Percentiles rank a stretch among this genome's conserved stretches.
These are phyloP conservation scores for Cerceris ruficornis DNA, from an alignment of 2,888 invertebrate species.

Conservation along the genomic window DNA sequence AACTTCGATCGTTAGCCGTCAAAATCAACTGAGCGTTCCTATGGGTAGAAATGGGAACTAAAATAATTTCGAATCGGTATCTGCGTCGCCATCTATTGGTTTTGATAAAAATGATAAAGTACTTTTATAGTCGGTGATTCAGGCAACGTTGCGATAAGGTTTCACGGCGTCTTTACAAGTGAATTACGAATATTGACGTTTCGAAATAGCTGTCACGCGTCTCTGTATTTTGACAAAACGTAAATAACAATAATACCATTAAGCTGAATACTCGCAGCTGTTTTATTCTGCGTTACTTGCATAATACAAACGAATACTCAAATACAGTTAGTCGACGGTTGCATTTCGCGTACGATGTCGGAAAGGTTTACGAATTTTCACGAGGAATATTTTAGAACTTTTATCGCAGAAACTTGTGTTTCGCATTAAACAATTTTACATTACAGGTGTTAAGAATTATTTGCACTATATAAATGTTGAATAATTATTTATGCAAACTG, in stretches of 20 bases:
- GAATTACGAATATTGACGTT: constrained; percentile 37
- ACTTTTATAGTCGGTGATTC: neutral
- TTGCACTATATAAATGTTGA: neutral
- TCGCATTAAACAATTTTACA: constrained; percentile 3
- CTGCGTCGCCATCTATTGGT: neutral
- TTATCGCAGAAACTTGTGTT: constrained; percentile 1
- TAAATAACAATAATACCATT: constrained; percentile 15
- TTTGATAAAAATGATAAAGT: neutral
- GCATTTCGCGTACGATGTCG: neutral
- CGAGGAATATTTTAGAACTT: neutral
- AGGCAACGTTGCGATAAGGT: neutral
- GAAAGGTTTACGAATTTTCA: constrained; percentile 1
- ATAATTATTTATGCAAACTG: neutral
- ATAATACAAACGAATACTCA: neutral
- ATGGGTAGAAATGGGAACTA: neutral
- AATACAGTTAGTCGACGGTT: neutral
- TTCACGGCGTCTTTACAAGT: constrained; percentile 15
- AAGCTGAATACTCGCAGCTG: neutral
- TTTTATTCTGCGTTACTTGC: neutral
- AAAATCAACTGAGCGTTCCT: neutral
- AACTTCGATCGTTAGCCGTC: too few species aligned
- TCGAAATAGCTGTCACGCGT: constrained; percentile 7
- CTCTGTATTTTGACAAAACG: neutral
- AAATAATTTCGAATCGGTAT: neutral
- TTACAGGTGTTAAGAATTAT: constrained; percentile 11